phyloP scores from a whole-genome alignment of 2,888 invertebrate genomes.

The Drosophila mimica region DNA sequence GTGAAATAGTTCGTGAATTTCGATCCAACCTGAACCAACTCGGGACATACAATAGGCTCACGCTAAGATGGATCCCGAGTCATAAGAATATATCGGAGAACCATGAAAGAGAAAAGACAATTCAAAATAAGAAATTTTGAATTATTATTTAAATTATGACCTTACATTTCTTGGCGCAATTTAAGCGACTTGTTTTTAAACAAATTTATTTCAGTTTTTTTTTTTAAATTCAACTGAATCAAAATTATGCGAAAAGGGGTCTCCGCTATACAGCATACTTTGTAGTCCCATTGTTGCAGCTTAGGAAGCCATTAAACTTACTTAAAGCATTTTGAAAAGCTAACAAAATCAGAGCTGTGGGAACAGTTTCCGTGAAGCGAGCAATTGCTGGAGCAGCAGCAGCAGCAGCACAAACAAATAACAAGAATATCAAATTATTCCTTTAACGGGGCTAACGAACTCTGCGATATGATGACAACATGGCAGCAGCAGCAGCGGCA shows the following conservation, averaged over 20 bases:
- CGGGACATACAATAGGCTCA: no score
- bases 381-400: slow-evolving; percentile 32
- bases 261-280: slow-evolving; percentile 17
- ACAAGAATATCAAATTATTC: slow-evolving; percentile 78
- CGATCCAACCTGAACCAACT: no score
- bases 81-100: no score
- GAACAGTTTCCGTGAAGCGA: slow-evolving; percentile 25
- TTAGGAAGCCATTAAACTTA: slow-evolving; percentile 70
- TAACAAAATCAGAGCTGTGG: slow-evolving; percentile 53
- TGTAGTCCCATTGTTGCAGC: slow-evolving; percentile 55
- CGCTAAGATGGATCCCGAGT: no score
- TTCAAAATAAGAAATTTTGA: not conserved
- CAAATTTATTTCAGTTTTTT: not conserved
- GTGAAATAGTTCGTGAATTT: no score
- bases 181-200: not conserved
- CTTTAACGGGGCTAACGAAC: slow-evolving; percentile 50
- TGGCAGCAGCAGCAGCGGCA: slow-evolving; percentile 12
- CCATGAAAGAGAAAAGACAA: no score
- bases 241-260: not conserved
- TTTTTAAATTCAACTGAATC: not conserved
- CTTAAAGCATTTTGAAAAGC: slow-evolving; percentile 68
- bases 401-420: slow-evolving; percentile 58
- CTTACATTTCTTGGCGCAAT: not conserved
- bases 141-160: not conserved
- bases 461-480: slow-evolving; percentile 39